A percentile compares a stretch with the other conserved stretches of the same genome.
Conservation (phyloP, 2,888 invertebrate genomes). For the Apotomis capreana region DNA sequence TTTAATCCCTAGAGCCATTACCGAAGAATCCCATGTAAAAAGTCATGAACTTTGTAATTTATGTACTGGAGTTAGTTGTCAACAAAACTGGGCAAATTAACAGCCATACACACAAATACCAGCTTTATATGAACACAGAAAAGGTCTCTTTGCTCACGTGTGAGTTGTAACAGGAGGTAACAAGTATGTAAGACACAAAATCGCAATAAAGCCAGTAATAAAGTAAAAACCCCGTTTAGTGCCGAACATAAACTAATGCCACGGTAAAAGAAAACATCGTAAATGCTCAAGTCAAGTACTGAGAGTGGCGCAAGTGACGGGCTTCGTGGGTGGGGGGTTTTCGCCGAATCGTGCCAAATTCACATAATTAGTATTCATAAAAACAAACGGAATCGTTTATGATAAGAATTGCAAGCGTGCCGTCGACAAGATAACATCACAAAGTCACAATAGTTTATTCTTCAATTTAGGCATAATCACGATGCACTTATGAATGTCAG, state of each 20-base stretch:
- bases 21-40: conserved; percentile 26
- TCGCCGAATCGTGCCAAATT: too few relatives aligned
- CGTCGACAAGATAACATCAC: too few relatives aligned
- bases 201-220: conserved; percentile 65
- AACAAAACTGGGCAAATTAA: conserved; percentile 35
- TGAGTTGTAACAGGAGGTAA: conserved; percentile 20
- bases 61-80: conserved; percentile 35
- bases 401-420: too few relatives aligned
- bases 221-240: conserved; percentile 74
- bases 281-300: conserved; percentile 70
- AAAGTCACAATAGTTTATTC: too few relatives aligned
- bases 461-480: too few relatives aligned
- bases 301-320: conserved; percentile 44
- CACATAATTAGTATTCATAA: too few relatives aligned
- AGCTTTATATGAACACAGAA: conserved; percentile 5
- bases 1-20: conserved; percentile 12
- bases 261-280: conserved; percentile 75
- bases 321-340: neutral
- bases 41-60: conserved; percentile 38
- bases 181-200: conserved; percentile 53
- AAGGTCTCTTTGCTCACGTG: conserved; percentile 12
- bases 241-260: conserved; percentile 66
- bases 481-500: too few relatives aligned
- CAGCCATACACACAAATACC: neutral
- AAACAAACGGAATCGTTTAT: too few relatives aligned